Evolutionary conservation across 2,888 invertebrate genomes (phyloP).

Genomic region (Drosophila limbata): DNA sequence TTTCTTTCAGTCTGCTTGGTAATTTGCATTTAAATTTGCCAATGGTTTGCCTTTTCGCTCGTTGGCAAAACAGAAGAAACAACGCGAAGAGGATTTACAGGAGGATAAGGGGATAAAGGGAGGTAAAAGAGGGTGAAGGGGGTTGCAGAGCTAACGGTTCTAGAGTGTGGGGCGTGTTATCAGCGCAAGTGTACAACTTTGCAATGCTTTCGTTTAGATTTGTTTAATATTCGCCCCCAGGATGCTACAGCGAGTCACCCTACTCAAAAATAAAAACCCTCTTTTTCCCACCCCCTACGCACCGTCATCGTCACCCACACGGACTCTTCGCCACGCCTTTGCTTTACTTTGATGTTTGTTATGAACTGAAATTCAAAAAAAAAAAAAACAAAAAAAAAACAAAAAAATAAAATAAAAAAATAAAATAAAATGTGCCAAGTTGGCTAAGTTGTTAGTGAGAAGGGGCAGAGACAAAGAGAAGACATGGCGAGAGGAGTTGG

Average conservation of each 20-base stretch:
- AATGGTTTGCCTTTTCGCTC: slow-evolving; percentile 79
- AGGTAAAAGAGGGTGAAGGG: background rate
- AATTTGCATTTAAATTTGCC: slow-evolving; percentile 80
- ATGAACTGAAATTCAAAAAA: slow-evolving; percentile 18
- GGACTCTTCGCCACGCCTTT: slow-evolving; percentile 54
- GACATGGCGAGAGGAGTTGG: background rate
- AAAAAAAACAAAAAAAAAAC: too few relatives aligned
- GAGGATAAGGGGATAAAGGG: background rate
- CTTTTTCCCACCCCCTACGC: background rate
- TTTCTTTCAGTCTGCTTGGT: slow-evolving; percentile 57
- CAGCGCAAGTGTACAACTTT: slow-evolving; percentile 77
- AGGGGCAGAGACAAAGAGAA: slow-evolving; percentile 4
- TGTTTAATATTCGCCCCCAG: slow-evolving; percentile 78
- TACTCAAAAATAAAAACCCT: slow-evolving; percentile 46
- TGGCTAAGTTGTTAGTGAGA: slow-evolving; percentile 65
- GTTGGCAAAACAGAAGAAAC: slow-evolving; percentile 65
- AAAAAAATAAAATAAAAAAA: slow-evolving; percentile 32
- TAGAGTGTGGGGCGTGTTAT: slow-evolving; percentile 63
- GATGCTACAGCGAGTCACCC: slow-evolving; percentile 50
- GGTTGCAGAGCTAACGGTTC: background rate
- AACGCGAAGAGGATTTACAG: slow-evolving; percentile 1
- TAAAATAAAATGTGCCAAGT: slow-evolving; percentile 63
- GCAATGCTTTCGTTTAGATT: slow-evolving; percentile 79
- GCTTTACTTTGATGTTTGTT: slow-evolving; percentile 65
- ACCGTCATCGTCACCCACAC: background rate